Conservation (phyloP, 2,797 vertebrate species). For the Benthosema pterotum region DNA sequence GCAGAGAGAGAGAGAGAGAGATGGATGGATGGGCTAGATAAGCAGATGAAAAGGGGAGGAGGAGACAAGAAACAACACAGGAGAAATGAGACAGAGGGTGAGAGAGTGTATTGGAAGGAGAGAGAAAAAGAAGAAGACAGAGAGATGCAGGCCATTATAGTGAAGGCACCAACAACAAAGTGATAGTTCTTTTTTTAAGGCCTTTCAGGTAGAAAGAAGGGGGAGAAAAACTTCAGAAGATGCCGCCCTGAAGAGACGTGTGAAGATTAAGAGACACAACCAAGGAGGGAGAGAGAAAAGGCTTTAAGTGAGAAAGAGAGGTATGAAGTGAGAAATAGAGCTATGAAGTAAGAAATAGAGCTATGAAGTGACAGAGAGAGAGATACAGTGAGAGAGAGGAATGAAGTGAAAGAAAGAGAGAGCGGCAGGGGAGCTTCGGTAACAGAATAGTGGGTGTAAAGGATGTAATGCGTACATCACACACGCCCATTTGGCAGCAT, state of each 20-base stretch:
- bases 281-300: not conserved
- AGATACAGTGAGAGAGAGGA: slow-evolving; percentile 29
- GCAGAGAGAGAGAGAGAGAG: slow-evolving; percentile 7
- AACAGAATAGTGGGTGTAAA: not conserved
- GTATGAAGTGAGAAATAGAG: not conserved
- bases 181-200: no score
- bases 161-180: no score
- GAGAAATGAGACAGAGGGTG: slow-evolving; percentile 13
- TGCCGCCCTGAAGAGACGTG: no score
- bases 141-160: not conserved
- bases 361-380: not conserved
- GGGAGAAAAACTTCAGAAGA: no score
- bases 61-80: not conserved
- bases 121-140: not conserved
- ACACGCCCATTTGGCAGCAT: no score
- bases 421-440: not conserved
- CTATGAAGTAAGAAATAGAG: not conserved
- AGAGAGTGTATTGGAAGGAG: not conserved
- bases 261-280: not conserved
- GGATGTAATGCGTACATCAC: no score
- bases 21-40: not conserved
- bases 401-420: not conserved
- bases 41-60: no score
- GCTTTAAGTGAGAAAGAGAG: not conserved
- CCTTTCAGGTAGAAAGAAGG: no score